Base-by-base conservation (phyloP, 2,113 vertebrate genomes). In the Colius striatus region DNA sequence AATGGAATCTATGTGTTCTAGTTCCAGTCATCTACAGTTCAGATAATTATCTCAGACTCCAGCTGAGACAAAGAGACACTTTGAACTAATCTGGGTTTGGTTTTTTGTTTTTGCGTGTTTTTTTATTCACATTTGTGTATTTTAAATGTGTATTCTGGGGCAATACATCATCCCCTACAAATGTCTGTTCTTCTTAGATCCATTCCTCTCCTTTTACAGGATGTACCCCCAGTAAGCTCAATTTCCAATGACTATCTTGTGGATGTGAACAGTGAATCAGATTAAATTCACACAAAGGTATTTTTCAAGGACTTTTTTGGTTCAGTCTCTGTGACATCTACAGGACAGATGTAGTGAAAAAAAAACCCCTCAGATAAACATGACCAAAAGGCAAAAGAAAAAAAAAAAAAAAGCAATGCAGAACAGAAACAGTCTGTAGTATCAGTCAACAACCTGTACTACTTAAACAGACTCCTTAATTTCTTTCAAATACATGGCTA, bases 51-150 rank as follows among this genome's bases (percentile, higher is more conserved):
- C 25, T 29, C 2, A 5, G 9, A n/a, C 13, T 54, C 11, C 34
- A 6, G 0, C 0, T 71, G 45, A 21, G 58, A 68, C 29, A 60
- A 50, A 80, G 4, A 71, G 16, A 36, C 10, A 5, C 26, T 8
- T 81, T 34, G 43, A 72, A 29, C 5, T 12, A 16, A 16, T 51
- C 12, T 60, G 38, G 7, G 6, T 18, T 5, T 47, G 27, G 30
- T 26, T 29, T 48, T 38, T 11, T 16, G 10, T 58, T 58, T 89
- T 34, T 20, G 36, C 18, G 20, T 3, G 1, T 3, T 32, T 10
- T 58, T 63, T 27, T 17, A 10, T 4, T 23, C 4, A 3, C 8
- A 36, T 19, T 30, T 25, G 36, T 9, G 2, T n/a, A 13, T 26
- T 71, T 63, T 16, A 71, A 78, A 91, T 26, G 2, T 34, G 7